Evolutionary conservation across 2,888 invertebrate genomes (phyloP).

Genomic region (Tortrix viridana): DNA sequence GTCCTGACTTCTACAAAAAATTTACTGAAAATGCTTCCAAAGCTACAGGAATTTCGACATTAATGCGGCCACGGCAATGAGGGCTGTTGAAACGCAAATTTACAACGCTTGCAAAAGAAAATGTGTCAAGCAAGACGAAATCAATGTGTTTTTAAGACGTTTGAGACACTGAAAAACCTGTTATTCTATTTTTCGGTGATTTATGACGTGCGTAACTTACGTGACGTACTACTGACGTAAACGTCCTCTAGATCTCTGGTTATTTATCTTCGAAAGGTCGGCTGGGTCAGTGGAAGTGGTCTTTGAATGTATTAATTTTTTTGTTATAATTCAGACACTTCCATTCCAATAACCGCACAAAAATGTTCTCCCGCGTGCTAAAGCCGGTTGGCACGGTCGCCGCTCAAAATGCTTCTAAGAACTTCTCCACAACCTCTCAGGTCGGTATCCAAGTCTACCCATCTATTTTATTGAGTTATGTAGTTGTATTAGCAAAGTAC

Average conservation of each 20-base stretch:
- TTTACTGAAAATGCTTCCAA: too few species aligned
- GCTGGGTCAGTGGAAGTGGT: constrained; percentile 59
- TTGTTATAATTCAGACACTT: constrained; percentile 36
- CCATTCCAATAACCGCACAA: constrained; percentile 44
- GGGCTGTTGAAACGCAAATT: too few species aligned
- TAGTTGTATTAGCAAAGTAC: neutral
- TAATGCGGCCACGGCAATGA: too few species aligned
- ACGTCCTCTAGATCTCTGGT: constrained; percentile 34
- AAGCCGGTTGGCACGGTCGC: constrained; percentile 80
- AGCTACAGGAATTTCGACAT: too few species aligned
- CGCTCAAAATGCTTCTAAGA: constrained; percentile 83
- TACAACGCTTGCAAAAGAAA: neutral
- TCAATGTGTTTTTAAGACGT: neutral
- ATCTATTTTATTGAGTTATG: neutral
- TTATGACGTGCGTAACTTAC: constrained; percentile 8
- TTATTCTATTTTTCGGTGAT: constrained; percentile 10
- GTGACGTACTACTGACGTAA: constrained; percentile 17
- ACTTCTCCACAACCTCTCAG: constrained; percentile 85
- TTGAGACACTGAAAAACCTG: neutral
- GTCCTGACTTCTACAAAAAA: too few species aligned
- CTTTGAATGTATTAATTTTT: constrained; percentile 38
- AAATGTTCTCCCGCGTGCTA: constrained; percentile 87
- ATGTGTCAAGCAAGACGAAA: neutral
- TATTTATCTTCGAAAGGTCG: constrained; percentile 64
- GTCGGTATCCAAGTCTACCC: constrained; percentile 55